Evolutionary conservation across 1,140 invertebrate species (phyloP).

Genomic region (Orius laevigatus): DNA sequence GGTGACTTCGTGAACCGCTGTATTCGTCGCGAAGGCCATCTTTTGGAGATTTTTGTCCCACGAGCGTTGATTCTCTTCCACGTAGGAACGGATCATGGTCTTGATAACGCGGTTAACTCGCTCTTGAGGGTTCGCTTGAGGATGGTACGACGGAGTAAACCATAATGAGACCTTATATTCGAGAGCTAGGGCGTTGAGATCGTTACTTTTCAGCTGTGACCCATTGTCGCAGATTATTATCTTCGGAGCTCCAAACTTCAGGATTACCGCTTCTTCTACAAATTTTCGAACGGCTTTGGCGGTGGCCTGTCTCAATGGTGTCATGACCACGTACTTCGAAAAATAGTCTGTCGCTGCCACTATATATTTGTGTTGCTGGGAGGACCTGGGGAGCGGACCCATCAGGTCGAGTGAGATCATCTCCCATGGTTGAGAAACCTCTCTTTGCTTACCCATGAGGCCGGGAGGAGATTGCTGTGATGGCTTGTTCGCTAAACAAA

Average conservation of each 20-base stretch:
- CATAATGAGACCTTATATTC: slow-evolving; percentile 4
- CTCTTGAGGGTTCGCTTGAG: too few relatives aligned
- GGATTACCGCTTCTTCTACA: neutral
- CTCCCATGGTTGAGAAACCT: slow-evolving; percentile 22
- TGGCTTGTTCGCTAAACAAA: slow-evolving; percentile 23
- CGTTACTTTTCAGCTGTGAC: slow-evolving; percentile 1
- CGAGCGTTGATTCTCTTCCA: slow-evolving; percentile 23
- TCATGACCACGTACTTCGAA: slow-evolving; percentile 26
- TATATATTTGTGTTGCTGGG: slow-evolving; percentile 21
- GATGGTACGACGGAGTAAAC: slow-evolving; percentile 22
- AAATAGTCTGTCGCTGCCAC: slow-evolving; percentile 27
- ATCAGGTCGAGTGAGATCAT: slow-evolving; percentile 26
- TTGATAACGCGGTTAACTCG: slow-evolving; percentile 29
- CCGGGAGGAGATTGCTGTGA: slow-evolving; percentile 21
- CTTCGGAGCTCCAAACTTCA: slow-evolving; percentile 8
- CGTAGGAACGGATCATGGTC: slow-evolving; percentile 24
- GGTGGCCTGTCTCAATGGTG: slow-evolving; percentile 22
- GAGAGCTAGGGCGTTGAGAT: neutral
- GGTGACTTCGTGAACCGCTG: too few relatives aligned
- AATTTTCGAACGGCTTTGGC: neutral
- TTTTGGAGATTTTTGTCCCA: slow-evolving; percentile 25
- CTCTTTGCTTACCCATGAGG: slow-evolving; percentile 22
- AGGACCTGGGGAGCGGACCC: slow-evolving; percentile 26
- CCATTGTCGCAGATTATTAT: slow-evolving; percentile 11
- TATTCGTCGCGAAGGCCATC: slow-evolving; percentile 28